phyloP scores from a whole-genome alignment of 1,140 invertebrate species.

The Rhyzopertha dominica region DNA sequence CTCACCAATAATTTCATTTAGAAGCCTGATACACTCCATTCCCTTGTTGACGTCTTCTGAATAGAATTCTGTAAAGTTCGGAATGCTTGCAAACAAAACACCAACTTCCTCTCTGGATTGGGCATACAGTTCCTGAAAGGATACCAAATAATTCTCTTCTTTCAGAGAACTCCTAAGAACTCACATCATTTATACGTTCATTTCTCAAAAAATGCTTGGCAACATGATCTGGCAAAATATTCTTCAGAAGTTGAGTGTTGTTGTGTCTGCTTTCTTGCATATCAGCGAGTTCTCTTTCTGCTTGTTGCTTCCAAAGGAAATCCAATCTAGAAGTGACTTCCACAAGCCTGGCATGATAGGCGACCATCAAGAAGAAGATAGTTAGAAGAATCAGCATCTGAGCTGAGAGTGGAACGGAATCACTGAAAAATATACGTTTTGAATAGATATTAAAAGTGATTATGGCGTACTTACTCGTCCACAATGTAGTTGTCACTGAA shows the following conservation, averaged over 20 bases:
- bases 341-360: slow-evolving; percentile 85
- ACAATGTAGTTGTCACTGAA: slow-evolving; percentile 21
- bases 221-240: slow-evolving; percentile 95
- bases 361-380: slow-evolving; percentile 81
- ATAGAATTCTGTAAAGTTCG: slow-evolving; percentile 98
- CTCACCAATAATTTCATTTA: slow-evolving; percentile 96
- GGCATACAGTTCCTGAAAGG: slow-evolving; percentile 85
- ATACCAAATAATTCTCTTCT: slow-evolving; percentile 1
- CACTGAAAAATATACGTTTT: slow-evolving; percentile 24
- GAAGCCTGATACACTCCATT: slow-evolving; percentile 91
- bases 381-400: slow-evolving; percentile 75
- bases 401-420: slow-evolving; percentile 59
- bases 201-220: slow-evolving; percentile 87
- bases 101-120: slow-evolving; percentile 89
- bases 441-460: neutral
- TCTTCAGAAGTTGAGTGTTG: slow-evolving; percentile 81
- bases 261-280: slow-evolving; percentile 84
- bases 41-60: slow-evolving; percentile 96
- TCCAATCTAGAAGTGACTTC: slow-evolving; percentile 87
- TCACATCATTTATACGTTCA: slow-evolving; percentile 67
- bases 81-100: slow-evolving; percentile 96
- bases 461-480: slow-evolving; percentile 5
- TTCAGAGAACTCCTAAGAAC: slow-evolving; percentile 1
- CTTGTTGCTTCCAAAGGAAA: slow-evolving; percentile 93
- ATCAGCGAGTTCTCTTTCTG: slow-evolving; percentile 82